Conservation (phyloP, 2,888 invertebrate species). For the Proisotoma minuta region DNA sequence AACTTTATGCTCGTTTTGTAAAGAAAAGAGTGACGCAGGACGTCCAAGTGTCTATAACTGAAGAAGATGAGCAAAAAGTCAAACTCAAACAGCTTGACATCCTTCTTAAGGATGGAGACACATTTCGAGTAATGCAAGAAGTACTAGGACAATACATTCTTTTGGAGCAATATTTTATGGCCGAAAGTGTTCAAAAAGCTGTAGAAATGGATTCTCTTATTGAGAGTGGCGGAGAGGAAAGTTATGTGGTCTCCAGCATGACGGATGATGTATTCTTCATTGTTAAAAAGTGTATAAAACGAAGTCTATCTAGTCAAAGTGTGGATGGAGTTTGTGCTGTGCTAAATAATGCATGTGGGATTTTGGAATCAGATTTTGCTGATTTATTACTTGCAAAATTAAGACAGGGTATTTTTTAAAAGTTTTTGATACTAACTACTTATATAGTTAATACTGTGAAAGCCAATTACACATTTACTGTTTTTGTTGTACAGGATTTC, state of each 20-base stretch:
- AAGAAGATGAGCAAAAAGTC: conserved; percentile 53
- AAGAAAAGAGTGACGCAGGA: conserved; percentile 67
- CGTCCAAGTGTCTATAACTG: conserved; percentile 59
- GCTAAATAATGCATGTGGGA: conserved; percentile 83
- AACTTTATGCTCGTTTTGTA: conserved; percentile 84
- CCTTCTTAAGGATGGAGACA: conserved; percentile 65
- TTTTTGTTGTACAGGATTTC: conserved; percentile 40
- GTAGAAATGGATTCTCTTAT: conserved; percentile 71
- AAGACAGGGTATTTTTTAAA: conserved; percentile 62
- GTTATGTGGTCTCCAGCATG: conserved; percentile 67
- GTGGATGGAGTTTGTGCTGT: conserved; percentile 95
- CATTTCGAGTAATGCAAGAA: conserved; percentile 74
- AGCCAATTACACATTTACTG: background rate
- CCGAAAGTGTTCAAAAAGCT: conserved; percentile 89
- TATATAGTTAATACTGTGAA: background rate
- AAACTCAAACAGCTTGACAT: conserved; percentile 59
- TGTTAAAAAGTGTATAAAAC: conserved; percentile 87
- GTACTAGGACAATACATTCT: conserved; percentile 81
- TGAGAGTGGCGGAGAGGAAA: conserved; percentile 60
- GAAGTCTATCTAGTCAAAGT: conserved; percentile 84
- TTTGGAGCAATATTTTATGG: conserved; percentile 90
- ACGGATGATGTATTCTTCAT: conserved; percentile 98
- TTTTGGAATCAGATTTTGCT: conserved; percentile 79
- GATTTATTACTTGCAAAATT: conserved; percentile 68
- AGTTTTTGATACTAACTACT: background rate